Evolutionary conservation across 2,888 invertebrate genomes (phyloP).

Genomic region (Sinodicranocentrus sp.): DNA sequence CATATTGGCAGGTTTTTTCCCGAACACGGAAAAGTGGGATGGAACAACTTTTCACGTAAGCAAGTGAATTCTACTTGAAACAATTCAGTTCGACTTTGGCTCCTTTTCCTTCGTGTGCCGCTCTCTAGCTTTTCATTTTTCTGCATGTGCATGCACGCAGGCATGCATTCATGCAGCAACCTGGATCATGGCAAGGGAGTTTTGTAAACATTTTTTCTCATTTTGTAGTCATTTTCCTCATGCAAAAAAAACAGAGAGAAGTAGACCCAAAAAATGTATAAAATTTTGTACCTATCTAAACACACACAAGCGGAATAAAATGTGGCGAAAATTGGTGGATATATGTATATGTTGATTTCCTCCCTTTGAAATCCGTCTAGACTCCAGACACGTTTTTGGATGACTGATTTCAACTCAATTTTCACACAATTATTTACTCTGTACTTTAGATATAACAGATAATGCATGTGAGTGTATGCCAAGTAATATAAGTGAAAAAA

Average conservation of each 20-base stretch:
- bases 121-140: too few relatives aligned
- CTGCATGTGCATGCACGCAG: not conserved
- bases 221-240: not conserved
- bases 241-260: not conserved
- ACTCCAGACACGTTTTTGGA: constrained; percentile 62
- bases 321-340: not conserved
- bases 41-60: constrained; percentile 56
- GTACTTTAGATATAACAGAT: not conserved
- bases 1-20: not conserved
- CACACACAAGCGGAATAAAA: not conserved
- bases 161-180: constrained; percentile 11
- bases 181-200: not conserved
- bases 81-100: constrained; percentile 23
- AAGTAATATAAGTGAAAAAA: not conserved
- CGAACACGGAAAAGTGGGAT: constrained; percentile 44
- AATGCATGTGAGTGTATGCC: not conserved
- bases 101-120: not conserved
- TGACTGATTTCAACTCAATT: constrained; percentile 62
- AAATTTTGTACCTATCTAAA: not conserved
- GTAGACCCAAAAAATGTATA: not conserved
- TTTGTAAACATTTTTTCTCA: not conserved
- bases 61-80: constrained; percentile 38
- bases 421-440: constrained; percentile 58
- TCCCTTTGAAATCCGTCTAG: constrained; percentile 52
- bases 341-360: not conserved